Percentiles rank a stretch among this genome's conserved stretches.
These are phyloP conservation scores for Pocillopora verrucosa DNA, from an alignment of 64 coral and sea anemone species.

Conservation along the genomic window DNA sequence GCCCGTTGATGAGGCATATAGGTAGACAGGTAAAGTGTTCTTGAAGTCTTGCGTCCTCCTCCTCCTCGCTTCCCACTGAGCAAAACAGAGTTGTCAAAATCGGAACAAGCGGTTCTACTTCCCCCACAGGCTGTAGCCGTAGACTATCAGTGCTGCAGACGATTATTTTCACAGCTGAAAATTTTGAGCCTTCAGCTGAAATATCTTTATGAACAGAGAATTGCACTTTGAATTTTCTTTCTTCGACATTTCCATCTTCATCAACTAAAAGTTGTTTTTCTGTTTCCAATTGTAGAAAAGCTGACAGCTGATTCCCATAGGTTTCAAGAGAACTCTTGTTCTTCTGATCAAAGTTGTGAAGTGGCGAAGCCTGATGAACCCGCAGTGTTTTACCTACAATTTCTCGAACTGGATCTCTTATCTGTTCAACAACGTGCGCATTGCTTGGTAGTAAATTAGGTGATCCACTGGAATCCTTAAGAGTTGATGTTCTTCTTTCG, in stretches of 20 bases:
- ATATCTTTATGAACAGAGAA: conserved; percentile 53
- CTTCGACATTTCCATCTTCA: conserved; percentile 35
- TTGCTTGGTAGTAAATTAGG: not conserved
- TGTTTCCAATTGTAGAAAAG: conserved; percentile 47
- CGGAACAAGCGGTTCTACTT: conserved; percentile 22
- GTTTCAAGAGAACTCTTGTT: conserved; percentile 35
- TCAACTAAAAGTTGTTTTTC: conserved; percentile 29
- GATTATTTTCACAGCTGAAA: conserved; percentile 53
- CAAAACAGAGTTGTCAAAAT: conserved; percentile 66
- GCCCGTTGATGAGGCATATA: conserved; percentile 78
- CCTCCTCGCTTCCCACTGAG: conserved; percentile 63
- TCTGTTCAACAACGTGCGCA: not conserved
- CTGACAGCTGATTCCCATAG: conserved; percentile 48
- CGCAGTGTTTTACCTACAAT: conserved; percentile 81
- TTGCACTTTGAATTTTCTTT: conserved; percentile 46
- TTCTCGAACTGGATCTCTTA: conserved; percentile 20
- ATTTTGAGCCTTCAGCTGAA: conserved; percentile 50
- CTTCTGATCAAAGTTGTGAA: conserved; percentile 62
- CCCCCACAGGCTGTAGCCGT: not conserved
- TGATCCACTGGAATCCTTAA: not conserved
- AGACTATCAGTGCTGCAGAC: not conserved
- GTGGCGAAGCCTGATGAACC: conserved; percentile 54
- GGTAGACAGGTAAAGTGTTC: conserved; percentile 68
- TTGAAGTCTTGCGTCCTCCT: conserved; percentile 17
- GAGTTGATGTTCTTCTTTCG: not conserved